A percentile compares a stretch with the other conserved stretches of the same genome.
These are phyloP conservation scores for Callinectes sapidus DNA, from an alignment of 2,888 invertebrate species.

Conservation along the genomic window DNA sequence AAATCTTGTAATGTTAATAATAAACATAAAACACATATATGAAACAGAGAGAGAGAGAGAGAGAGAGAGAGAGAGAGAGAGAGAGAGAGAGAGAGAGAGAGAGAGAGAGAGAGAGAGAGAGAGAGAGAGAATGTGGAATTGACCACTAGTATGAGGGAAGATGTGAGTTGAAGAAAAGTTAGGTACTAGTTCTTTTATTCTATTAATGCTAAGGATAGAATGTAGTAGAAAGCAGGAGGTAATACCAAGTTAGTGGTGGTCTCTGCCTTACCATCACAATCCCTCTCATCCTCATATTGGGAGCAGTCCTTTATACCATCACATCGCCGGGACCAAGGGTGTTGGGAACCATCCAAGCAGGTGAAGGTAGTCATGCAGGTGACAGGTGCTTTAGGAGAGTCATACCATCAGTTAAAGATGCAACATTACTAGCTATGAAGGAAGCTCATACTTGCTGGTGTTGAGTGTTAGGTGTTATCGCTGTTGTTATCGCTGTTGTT, in stretches of 20 bases:
- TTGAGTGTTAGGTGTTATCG: not conserved
- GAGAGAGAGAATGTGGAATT: not conserved
- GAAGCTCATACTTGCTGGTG: slow-evolving; percentile 15
- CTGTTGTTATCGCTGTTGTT: not conserved
- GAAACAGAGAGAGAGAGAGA: not conserved
- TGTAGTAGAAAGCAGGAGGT: not conserved
- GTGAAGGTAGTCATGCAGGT: slow-evolving; percentile 70
- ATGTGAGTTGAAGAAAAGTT: not conserved
- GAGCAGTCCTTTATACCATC: slow-evolving; percentile 69
- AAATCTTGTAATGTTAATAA: not conserved
- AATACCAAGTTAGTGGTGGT: not conserved
- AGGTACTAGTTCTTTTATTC: not conserved
- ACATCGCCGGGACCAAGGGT: slow-evolving; percentile 69
- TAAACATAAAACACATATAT: slow-evolving; percentile 6
- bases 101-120: not conserved
- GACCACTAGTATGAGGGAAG: not conserved
- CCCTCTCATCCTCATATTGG: slow-evolving; percentile 62
- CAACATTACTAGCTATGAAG: slow-evolving; percentile 26
- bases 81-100: not conserved
- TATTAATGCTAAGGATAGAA: not conserved
- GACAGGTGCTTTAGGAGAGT: slow-evolving; percentile 42
- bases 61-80: slow-evolving; percentile 3
- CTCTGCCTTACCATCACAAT: slow-evolving; percentile 62
- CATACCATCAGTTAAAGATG: not conserved
- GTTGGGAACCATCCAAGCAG: slow-evolving; percentile 62